A percentile compares a stretch with the other conserved stretches of the same genome.
Conservation (phyloP, 2,113 vertebrate species). For the Ranitomeya variabilis region DNA sequence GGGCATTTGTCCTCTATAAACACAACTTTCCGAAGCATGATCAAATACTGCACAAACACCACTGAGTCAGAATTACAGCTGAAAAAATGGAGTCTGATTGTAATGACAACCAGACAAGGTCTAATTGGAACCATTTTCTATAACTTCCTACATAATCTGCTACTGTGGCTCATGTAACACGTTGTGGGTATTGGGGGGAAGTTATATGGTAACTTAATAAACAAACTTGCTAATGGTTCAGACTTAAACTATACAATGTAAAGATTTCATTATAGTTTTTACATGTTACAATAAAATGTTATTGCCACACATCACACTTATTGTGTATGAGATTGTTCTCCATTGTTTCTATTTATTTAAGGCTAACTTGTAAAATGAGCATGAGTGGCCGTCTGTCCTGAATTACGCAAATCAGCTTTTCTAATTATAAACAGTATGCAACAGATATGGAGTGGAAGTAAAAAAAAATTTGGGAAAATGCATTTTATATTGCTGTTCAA, state of each 20-base stretch:
- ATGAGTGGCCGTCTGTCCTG: background rate
- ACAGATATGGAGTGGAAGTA: background rate
- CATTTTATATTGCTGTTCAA: background rate
- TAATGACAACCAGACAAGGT: background rate
- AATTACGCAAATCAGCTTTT: conserved; percentile 12
- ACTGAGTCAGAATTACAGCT: conserved; percentile 21
- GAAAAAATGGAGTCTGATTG: conserved; percentile 39
- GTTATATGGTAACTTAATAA: conserved; percentile 26
- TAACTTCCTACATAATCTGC: conserved; percentile 42
- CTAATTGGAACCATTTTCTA: background rate
- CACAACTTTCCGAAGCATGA: conserved; percentile 49
- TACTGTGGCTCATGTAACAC: conserved; percentile 38
- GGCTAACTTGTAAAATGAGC: background rate
- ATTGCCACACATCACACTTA: background rate
- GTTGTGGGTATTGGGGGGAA: background rate
- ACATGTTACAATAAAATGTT: background rate
- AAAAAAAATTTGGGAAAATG: background rate
- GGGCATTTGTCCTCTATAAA: conserved; percentile 64
- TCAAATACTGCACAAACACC: conserved; percentile 51
- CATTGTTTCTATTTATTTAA: background rate
- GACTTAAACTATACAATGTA: background rate
- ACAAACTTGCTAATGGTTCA: conserved; percentile 1
- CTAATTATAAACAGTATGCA: background rate
- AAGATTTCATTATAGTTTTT: background rate
- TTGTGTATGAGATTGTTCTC: background rate